Base-by-base conservation (phyloP, 2,888 invertebrate species). In the Monopis laevigella region DNA sequence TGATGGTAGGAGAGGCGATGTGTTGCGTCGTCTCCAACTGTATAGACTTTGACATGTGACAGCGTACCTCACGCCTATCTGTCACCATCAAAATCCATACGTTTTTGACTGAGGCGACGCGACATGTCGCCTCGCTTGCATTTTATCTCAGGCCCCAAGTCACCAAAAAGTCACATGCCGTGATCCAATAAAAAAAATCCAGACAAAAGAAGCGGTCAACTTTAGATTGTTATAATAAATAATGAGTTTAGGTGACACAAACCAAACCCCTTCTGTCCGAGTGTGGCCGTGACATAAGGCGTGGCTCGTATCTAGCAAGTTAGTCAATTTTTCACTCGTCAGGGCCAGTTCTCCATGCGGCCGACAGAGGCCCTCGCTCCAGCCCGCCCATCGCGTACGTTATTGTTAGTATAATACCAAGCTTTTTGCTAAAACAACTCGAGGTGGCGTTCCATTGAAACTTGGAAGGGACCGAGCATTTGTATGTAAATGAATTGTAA, bases 401-500 rank as follows among this genome's bases (percentile, higher is more conserved):
- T 66, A 73, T 74, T 74, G 67, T 71, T 59, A 58, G 63, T 67
- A 72, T 72, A 69, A 69, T 66, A 60, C 52, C 61, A 57, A 55
- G 65, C 65, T 74, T 78, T 78, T 78, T 77, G 75, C 62, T 62
- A 56, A 63, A 68, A 74, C 74, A 73, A 71, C 51, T 60, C 56
- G 18, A 18, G 21, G 57, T 56, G 52, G 56, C 57, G 56, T 52
- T 58, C 67, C 67, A 72, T 75, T 73, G 68, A 68, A 71, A 77
- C 61, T 71, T 68, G 55, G 60, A 61, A 60, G 66, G 65, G 55
- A 54, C 51, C 51, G 24, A 49, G 62, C 68, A 74, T 78, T 77
- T 74, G 67, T 74, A 78, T 77, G 78, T 67, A 71, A 78, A 78
- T 78, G 63, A 67, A 61, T 54, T 61, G 70, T 73, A 73, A 75